These are phyloP conservation scores for Mungos mungo DNA, from an alignment of 2,113 vertebrate species.

Conservation along the genomic window DNA sequence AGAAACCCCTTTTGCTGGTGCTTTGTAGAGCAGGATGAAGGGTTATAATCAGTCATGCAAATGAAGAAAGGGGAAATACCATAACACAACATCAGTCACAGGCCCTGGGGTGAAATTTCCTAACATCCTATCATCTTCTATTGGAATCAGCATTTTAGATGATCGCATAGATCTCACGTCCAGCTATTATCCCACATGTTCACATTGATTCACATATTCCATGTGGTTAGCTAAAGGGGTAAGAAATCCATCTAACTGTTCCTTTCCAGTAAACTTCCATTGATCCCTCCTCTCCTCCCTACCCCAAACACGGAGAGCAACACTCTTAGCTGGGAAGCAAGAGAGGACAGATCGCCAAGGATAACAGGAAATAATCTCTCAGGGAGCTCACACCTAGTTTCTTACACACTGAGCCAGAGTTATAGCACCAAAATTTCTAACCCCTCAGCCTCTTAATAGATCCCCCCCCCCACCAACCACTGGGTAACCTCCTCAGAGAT, in stretches of 20 bases:
- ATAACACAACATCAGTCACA: not conserved
- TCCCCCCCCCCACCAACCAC: no score
- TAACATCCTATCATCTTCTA: not conserved
- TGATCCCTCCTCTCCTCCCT: accelerated
- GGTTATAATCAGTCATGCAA: not conserved
- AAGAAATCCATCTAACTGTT: not conserved
- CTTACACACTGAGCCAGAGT: not conserved
- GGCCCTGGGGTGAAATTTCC: not conserved
- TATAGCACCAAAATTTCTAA: not conserved
- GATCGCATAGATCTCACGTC: no score
- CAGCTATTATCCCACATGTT: not conserved
- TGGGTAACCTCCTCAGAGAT: not conserved
- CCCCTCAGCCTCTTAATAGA: not conserved
- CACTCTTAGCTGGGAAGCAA: not conserved
- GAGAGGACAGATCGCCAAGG: not conserved
- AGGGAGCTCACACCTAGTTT: not conserved
- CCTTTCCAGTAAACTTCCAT: not conserved
- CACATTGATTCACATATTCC: not conserved
- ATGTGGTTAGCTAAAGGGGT: not conserved
- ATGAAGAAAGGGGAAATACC: not conserved
- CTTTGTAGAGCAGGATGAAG: not conserved
- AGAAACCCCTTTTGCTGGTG: not conserved
- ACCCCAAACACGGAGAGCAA: not conserved
- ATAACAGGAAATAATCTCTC: not conserved
- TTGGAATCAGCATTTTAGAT: not conserved